Percentiles rank a stretch among this genome's conserved stretches.
Evolutionary conservation across 2,113 vertebrate genomes (phyloP).

Genomic region (Heterotilapia buettikoferi): DNA sequence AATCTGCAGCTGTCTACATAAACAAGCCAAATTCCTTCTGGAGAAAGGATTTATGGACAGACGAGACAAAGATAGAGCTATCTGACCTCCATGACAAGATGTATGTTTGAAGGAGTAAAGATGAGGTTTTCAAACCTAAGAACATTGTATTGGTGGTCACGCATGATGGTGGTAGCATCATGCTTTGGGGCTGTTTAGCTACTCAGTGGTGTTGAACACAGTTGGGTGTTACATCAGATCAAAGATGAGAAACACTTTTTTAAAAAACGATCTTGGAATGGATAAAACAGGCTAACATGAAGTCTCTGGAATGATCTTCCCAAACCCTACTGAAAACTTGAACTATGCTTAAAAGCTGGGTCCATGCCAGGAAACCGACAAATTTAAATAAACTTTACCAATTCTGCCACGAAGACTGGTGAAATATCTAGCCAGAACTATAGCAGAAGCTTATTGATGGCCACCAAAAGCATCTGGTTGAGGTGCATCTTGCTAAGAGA

Average conservation of each 20-base stretch:
- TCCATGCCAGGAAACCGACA: not conserved
- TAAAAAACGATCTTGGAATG: not conserved
- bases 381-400: not conserved
- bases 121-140: not conserved
- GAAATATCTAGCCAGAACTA: not conserved
- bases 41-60: not conserved
- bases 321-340: not conserved
- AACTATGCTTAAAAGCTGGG: not conserved
- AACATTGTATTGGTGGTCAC: not conserved
- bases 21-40: not conserved
- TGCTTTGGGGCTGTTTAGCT: not conserved
- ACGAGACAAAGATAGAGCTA: not conserved
- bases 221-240: not conserved
- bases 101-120: not conserved
- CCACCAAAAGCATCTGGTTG: not conserved
- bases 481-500: not conserved
- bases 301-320: not conserved
- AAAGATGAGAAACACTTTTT: not conserved
- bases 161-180: not conserved
- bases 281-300: not conserved
- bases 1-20: not conserved
- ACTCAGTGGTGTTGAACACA: not conserved
- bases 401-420: not conserved
- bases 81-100: not conserved
- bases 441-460: not conserved